Evolutionary conservation across 2,888 invertebrate species (phyloP).

Genomic region (Lochmaea crataegi): DNA sequence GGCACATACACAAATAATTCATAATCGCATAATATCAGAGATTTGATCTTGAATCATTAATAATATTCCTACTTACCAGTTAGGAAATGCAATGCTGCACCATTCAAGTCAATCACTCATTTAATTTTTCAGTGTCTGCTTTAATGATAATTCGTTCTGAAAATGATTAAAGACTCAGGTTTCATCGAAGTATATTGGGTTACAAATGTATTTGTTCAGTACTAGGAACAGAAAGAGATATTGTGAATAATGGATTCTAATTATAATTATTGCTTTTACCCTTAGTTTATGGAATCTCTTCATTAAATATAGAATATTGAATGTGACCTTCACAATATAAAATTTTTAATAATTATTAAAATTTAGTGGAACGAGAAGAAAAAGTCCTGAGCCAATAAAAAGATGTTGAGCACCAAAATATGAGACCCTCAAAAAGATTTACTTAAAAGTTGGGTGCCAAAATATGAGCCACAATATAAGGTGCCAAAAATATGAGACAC

Average conservation of each 20-base stretch:
- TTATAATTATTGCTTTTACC: background rate
- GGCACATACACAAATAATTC: slow-evolving; percentile 54
- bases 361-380: no score
- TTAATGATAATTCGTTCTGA: slow-evolving; percentile 38
- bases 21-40: slow-evolving; percentile 56
- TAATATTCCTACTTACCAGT: slow-evolving; percentile 50
- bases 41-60: slow-evolving; percentile 59
- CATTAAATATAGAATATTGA: background rate
- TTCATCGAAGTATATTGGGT: slow-evolving; percentile 32
- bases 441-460: no score
- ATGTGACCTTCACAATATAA: no score
- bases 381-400: no score
- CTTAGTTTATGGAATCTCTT: background rate
- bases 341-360: no score
- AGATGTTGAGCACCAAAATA: no score
- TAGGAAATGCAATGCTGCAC: slow-evolving; percentile 44
- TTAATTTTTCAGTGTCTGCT: slow-evolving; percentile 37
- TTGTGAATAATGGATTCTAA: background rate
- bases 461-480: no score
- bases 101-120: slow-evolving; percentile 44
- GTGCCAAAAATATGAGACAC: no score
- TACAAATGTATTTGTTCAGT: slow-evolving; percentile 22
- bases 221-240: background rate
- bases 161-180: slow-evolving; percentile 37
- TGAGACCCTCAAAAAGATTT: no score